These are phyloP conservation scores for Ceyx margarethae DNA, from an alignment of 2,113 vertebrate genomes.

Conservation along the genomic window DNA sequence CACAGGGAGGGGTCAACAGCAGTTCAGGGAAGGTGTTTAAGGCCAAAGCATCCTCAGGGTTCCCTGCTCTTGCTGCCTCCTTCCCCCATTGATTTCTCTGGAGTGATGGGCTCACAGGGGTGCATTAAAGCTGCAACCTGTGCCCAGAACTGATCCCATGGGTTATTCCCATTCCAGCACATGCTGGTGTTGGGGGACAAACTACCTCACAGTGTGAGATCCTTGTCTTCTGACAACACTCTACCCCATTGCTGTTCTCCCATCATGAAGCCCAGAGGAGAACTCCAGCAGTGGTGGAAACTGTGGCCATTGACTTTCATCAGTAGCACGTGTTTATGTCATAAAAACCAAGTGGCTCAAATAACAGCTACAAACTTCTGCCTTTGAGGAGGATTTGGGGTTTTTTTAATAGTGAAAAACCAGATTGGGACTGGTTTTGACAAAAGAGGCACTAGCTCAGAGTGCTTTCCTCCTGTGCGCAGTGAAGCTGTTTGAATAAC, in stretches of 20 bases:
- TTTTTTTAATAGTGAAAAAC: neutral
- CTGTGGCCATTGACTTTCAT: rapidly evolving
- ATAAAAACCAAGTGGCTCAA: neutral
- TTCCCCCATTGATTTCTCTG: neutral
- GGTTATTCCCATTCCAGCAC: rapidly evolving
- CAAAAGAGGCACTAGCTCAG: neutral
- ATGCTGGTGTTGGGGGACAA: rapidly evolving
- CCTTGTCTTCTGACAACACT: neutral
- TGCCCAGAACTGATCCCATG: rapidly evolving
- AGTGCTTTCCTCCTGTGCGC: neutral
- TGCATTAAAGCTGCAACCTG: rapidly evolving
- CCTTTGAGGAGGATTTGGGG: neutral
- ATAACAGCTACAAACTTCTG: neutral
- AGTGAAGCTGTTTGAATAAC: neutral
- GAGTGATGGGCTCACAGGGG: rapidly evolving
- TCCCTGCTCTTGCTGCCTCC: rapidly evolving
- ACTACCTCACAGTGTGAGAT: rapidly evolving
- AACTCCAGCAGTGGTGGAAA: neutral
- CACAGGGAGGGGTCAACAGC: rapidly evolving
- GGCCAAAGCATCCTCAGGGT: neutral
- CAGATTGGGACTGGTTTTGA: neutral
- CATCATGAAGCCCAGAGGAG: neutral
- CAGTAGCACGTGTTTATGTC: rapidly evolving
- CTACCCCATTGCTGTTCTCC: neutral
- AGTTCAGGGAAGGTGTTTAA: neutral